These are phyloP conservation scores for Eurytoma adleriae DNA, from an alignment of 2,888 invertebrate species.

Conservation along the genomic window DNA sequence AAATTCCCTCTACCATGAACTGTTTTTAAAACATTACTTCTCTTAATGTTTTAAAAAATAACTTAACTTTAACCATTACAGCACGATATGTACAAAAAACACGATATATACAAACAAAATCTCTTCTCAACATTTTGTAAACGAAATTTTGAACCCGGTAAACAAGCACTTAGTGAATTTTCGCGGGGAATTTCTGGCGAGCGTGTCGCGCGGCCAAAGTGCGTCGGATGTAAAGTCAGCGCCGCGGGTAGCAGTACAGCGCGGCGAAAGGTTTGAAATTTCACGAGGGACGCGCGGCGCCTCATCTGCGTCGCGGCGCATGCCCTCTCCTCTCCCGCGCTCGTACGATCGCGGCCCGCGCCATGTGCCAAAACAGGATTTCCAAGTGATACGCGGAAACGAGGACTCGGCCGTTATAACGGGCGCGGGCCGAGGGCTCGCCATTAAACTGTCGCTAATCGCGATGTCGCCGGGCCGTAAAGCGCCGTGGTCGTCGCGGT, in stretches of 20 bases:
- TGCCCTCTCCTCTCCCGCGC: too few species aligned
- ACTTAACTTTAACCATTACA: too few species aligned
- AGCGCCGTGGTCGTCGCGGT: not conserved
- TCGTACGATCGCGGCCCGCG: not conserved
- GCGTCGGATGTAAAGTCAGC: not conserved
- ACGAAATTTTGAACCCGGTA: not conserved
- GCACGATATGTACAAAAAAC: too few species aligned
- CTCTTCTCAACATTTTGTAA: too few species aligned
- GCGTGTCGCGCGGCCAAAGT: slow-evolving; percentile 1
- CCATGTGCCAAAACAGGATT: slow-evolving; percentile 30
- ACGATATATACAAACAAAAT: too few species aligned
- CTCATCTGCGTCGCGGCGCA: too few species aligned
- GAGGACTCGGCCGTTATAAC: not conserved
- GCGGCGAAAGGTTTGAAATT: slow-evolving; percentile 3
- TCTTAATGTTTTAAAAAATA: too few species aligned
- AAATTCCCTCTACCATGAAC: too few species aligned
- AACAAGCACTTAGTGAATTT: slow-evolving; percentile 9
- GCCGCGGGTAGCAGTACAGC: not conserved
- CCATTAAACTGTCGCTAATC: slow-evolving; percentile 31
- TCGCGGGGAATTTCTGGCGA: not conserved
- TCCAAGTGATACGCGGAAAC: slow-evolving; percentile 26
- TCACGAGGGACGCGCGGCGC: not conserved
- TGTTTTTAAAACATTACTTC: too few species aligned
- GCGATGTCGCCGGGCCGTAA: not conserved
- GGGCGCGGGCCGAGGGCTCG: not conserved